A percentile compares a stretch with the other conserved stretches of the same genome.
Conservation (phyloP, 2,797 vertebrate species). For the Xerus rutilus region DNA sequence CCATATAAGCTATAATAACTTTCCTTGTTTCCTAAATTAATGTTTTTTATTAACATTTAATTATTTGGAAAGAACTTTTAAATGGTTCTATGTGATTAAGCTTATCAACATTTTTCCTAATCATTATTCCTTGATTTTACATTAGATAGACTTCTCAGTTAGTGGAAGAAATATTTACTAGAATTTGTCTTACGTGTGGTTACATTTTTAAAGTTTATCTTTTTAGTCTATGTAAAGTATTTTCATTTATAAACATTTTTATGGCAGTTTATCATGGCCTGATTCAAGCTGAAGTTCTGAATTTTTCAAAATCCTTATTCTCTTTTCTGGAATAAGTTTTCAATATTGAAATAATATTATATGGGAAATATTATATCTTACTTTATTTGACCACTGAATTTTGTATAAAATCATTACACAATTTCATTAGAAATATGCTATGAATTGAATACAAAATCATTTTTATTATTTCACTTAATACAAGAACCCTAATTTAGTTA, state of each 20-base stretch:
- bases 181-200: background rate
- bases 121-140: background rate
- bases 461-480: background rate
- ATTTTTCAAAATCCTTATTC: background rate
- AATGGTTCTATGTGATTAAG: background rate
- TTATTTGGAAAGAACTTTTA: background rate
- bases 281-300: background rate
- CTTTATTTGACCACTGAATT: background rate
- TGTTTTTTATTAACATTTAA: background rate
- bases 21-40: background rate
- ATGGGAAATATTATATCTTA: background rate
- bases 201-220: background rate
- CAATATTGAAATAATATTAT: background rate
- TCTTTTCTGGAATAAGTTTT: background rate
- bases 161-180: background rate
- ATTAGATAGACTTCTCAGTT: background rate
- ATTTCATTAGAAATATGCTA: background rate
- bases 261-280: background rate
- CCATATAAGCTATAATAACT: background rate
- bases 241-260: background rate
- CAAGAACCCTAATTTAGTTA: background rate
- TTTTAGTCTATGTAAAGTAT: background rate
- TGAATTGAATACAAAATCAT: background rate
- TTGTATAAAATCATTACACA: background rate
- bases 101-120: background rate